Conservation (phyloP, 1,140 invertebrate genomes). For the Bilobella aurantiaca region DNA sequence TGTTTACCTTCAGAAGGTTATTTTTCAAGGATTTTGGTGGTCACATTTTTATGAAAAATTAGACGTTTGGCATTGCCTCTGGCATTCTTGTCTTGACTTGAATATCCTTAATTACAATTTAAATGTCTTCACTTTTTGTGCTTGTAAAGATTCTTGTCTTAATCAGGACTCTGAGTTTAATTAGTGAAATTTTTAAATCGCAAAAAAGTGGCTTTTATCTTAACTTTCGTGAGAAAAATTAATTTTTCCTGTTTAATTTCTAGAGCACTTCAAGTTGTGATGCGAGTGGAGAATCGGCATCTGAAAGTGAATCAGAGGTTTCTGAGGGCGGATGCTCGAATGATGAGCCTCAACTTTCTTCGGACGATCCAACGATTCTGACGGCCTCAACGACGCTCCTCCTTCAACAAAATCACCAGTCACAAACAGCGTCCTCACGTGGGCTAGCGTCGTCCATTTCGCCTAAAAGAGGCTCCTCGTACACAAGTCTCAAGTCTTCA, state of each 20-base stretch:
- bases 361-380: conserved; percentile 32
- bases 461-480: neutral
- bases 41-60: too few species aligned
- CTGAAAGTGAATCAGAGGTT: conserved; percentile 25
- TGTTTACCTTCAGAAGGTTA: too few species aligned
- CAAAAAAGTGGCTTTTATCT: conserved; percentile 5
- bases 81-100: too few species aligned
- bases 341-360: conserved; percentile 25
- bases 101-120: too few species aligned
- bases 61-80: too few species aligned
- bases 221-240: neutral
- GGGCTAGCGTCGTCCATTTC: neutral
- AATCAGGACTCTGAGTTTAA: too few species aligned
- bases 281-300: conserved; percentile 32
- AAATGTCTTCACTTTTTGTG: too few species aligned
- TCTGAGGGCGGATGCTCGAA: conserved; percentile 21
- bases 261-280: conserved; percentile 34
- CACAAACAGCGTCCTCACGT: neutral
- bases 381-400: conserved; percentile 23
- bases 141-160: too few species aligned
- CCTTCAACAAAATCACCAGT: neutral
- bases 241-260: conserved; percentile 1
- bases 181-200: too few species aligned
- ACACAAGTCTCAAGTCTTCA: conserved; percentile 5
- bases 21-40: too few species aligned